Conservation (phyloP, 2,888 invertebrate species). For the Augochlorella aurata region DNA sequence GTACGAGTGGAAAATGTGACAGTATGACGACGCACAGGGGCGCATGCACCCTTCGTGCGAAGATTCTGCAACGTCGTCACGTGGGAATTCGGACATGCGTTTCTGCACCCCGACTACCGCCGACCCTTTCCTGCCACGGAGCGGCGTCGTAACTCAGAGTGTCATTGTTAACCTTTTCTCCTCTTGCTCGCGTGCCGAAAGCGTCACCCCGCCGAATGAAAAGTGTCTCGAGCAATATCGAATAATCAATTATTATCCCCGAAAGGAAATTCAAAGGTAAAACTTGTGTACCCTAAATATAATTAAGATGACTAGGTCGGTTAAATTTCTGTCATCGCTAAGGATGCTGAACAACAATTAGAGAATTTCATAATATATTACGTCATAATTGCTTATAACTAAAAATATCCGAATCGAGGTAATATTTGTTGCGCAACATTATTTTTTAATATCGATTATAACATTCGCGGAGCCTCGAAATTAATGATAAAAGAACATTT, state of each 20-base stretch:
- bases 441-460: too few relatives aligned
- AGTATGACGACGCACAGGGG: constrained; percentile 38
- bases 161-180: constrained; percentile 41
- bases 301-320: too few relatives aligned
- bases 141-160: constrained; percentile 25
- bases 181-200: constrained; percentile 13
- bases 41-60: constrained; percentile 47
- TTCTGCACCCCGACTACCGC: constrained; percentile 44
- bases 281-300: not conserved
- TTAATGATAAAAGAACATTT: too few relatives aligned
- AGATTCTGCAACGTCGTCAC: constrained; percentile 57
- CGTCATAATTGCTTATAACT: too few relatives aligned
- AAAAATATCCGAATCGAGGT: too few relatives aligned
- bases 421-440: too few relatives aligned
- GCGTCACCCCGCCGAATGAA: not conserved
- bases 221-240: not conserved
- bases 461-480: too few relatives aligned
- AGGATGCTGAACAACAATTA: too few relatives aligned
- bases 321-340: too few relatives aligned
- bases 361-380: too few relatives aligned
- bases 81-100: constrained; percentile 74
- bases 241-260: not conserved
- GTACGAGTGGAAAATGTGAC: constrained; percentile 64
- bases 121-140: constrained; percentile 44
- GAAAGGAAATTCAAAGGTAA: not conserved